phyloP scores from a whole-genome alignment of 2,888 invertebrate species.

The Geophilus truncorum region DNA sequence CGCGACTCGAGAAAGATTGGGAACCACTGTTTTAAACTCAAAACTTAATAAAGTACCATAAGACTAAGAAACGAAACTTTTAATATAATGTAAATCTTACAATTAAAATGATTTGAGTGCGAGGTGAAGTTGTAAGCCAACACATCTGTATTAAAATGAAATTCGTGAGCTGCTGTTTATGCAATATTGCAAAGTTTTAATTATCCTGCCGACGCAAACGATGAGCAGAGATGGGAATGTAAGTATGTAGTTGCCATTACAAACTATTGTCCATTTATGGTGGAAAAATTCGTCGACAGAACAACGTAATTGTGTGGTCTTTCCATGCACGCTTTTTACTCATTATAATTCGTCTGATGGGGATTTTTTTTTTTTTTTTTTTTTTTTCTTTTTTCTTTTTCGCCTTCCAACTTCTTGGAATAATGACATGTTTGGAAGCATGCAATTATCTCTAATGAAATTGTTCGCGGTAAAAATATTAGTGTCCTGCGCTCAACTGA shows the following conservation, averaged over 20 bases:
- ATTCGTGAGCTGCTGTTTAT: background rate
- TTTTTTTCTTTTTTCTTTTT: no score
- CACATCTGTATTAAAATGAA: background rate
- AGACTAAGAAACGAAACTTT: background rate
- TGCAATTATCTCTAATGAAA: background rate
- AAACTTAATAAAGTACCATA: no score
- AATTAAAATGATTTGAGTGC: background rate
- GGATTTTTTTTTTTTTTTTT: background rate
- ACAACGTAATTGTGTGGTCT: background rate
- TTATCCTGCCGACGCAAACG: background rate
- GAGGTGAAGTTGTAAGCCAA: background rate
- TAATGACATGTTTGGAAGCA: background rate
- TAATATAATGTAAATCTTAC: background rate
- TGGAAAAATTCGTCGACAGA: background rate
- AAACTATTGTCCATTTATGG: background rate
- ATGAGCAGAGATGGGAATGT: background rate
- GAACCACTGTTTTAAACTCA: no score
- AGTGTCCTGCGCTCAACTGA: background rate
- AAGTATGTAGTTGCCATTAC: background rate
- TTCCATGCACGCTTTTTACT: background rate
- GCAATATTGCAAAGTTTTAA: background rate
- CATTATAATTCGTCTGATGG: background rate
- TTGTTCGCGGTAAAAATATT: background rate
- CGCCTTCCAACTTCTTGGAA: background rate
- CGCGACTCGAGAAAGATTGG: no score